Base-by-base conservation (phyloP, 1,140 invertebrate species). In the Rhagoletis pomonella region DNA sequence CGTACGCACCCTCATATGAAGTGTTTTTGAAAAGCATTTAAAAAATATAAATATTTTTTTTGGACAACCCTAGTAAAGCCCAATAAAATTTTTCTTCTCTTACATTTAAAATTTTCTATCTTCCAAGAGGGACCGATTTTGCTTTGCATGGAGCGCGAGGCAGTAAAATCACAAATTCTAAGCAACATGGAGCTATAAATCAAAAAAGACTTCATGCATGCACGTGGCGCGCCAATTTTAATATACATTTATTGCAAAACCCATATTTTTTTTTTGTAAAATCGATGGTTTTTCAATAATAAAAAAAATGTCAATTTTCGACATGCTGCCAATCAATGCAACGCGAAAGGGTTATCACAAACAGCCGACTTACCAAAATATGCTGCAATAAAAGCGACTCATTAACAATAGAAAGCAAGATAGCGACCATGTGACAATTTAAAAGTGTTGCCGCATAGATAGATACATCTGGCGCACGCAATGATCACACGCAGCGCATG, bases 251-350 rank as follows among this genome's bases (percentile, higher is more conserved):
- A 67, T 67, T 67, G 6, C 29, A 39, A 62, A 62, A 17, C 60
- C 60, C 29, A 29, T 29, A 62, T 62, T 62, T 29, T 19, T 67
- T 64, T 19, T 7, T 0, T 17, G 2, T 47, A 12, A 55, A 81
- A 81, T 81, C 73, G 47, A 81, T 81, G 3, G 10, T 12, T 81
- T 81, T 81, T 81, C 73, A 81, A 55, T 81, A n/a, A 81, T 29
- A 55, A 10, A 55, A 81, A 19, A n/a, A 29, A n/a, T 81, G n/a
- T 44, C 47, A 55, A 81, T 12, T 19, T 81, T 55, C 73, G 47
- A 12, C 42, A n/a, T 1, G 73, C 73, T 50, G 47, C 73, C 73
- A 81, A 81, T 81, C 73, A 81, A 81, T 19, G 47, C 9, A 19
- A 55, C n/a, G 47, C 5, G 2, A 81, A 81, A 81, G 73, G 73